Percentiles rank a stretch among this genome's conserved stretches.
Conservation (phyloP, 2,797 vertebrate species). For the Florisuga fusca region DNA sequence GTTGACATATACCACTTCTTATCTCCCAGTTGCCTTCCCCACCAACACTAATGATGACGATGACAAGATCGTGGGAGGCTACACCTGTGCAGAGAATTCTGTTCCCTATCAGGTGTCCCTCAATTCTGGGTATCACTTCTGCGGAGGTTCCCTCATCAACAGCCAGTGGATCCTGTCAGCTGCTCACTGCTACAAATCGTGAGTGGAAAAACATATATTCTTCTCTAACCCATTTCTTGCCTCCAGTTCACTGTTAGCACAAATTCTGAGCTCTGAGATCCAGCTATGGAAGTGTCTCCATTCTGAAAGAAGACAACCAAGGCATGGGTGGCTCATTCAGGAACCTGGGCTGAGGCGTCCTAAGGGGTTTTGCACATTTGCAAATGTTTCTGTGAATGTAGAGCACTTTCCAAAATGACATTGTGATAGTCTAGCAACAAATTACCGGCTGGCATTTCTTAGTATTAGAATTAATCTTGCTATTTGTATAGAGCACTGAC, state of each 20-base stretch:
- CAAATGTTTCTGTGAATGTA: neutral
- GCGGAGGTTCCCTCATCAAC: conserved; percentile 59
- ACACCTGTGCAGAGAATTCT: neutral
- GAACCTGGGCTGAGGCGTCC: neutral
- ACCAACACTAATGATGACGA: neutral
- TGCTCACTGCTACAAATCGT: conserved; percentile 56
- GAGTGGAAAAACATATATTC: neutral
- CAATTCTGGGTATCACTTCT: conserved; percentile 55
- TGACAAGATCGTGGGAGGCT: conserved; percentile 64
- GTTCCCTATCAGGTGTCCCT: conserved; percentile 59
- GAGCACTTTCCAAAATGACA: neutral
- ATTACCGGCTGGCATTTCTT: neutral
- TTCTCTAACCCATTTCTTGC: neutral
- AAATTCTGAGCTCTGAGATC: neutral
- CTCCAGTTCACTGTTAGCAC: neutral
- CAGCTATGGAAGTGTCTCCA: rapidly evolving
- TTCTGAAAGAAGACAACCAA: neutral
- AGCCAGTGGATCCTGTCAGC: conserved; percentile 38
- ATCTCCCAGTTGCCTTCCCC: conserved; percentile 27
- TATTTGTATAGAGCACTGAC: neutral
- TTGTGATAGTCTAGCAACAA: rapidly evolving
- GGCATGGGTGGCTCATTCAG: neutral
- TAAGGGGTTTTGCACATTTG: neutral
- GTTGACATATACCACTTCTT: neutral
- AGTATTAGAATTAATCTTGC: neutral